These are phyloP conservation scores for Oreortyx pictus DNA, from an alignment of 2,797 vertebrate genomes.

Conservation along the genomic window DNA sequence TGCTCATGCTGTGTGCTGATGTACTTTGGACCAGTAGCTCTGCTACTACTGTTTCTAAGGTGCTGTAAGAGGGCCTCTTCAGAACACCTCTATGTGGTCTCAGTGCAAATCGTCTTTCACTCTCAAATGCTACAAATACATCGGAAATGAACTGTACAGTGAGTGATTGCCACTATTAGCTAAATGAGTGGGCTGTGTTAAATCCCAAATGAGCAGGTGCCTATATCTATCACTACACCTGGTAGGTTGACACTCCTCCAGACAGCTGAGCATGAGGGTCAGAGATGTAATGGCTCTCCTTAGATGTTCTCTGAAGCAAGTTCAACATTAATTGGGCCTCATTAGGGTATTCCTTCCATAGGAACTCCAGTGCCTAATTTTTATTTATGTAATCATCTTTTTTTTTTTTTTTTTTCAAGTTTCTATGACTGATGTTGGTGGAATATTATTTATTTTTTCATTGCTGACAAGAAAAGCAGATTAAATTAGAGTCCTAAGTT, in stretches of 20 bases:
- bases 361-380: accelerated
- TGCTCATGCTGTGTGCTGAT: not conserved
- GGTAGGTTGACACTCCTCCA: not conserved
- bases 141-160: not conserved
- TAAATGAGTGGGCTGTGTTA: not conserved
- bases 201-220: not conserved
- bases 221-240: not conserved
- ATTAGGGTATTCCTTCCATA: not conserved
- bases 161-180: not conserved
- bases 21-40: not conserved
- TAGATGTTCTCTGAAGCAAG: not conserved
- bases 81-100: not conserved
- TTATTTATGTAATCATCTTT: not conserved
- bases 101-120: not conserved
- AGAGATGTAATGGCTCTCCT: not conserved
- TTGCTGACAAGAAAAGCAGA: not conserved
- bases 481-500: not conserved
- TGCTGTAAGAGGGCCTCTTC: not conserved
- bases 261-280: not conserved
- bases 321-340: not conserved
- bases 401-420: not conserved
- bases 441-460: not conserved
- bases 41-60: not conserved
- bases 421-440: not conserved
- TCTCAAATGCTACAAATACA: not conserved